A percentile compares a stretch with the other conserved stretches of the same genome.
These are phyloP conservation scores for Glossosoma conforme DNA, from an alignment of 1,140 invertebrate genomes.

Conservation along the genomic window DNA sequence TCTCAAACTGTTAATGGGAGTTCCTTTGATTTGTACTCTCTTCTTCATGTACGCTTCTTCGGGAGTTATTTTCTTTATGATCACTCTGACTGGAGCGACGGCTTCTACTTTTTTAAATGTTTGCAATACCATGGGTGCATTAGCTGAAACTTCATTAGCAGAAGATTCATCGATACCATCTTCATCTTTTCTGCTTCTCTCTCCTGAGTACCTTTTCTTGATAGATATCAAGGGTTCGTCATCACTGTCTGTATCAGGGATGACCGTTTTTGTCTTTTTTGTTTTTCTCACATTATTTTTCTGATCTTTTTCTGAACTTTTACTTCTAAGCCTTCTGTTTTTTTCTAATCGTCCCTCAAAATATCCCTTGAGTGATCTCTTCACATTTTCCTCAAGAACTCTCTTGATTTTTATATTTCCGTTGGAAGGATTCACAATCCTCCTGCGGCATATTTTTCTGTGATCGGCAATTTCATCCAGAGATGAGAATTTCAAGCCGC, in stretches of 20 bases:
- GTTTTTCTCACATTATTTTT: too few relatives aligned
- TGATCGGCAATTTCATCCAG: constrained; percentile 3
- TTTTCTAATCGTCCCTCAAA: background rate
- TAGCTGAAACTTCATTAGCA: background rate
- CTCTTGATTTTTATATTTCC: background rate
- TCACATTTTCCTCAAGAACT: background rate
- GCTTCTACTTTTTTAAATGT: background rate
- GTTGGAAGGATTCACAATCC: background rate
- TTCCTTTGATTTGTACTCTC: constrained; percentile 1
- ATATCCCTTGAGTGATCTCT: background rate
- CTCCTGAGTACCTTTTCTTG: background rate
- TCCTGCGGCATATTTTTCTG: background rate
- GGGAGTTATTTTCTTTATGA: constrained; percentile 4
- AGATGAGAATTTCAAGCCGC: background rate
- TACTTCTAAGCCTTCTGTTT: background rate
- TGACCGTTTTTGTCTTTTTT: too few relatives aligned
- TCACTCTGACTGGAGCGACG: background rate
- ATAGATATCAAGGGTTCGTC: background rate
- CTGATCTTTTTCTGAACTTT: background rate
- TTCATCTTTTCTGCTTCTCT: background rate
- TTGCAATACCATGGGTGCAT: too few relatives aligned
- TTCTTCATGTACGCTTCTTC: constrained; percentile 5
- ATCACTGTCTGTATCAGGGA: too few relatives aligned
- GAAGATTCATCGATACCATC: background rate
- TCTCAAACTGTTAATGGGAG: background rate